A percentile compares a stretch with the other conserved stretches of the same genome.
phyloP scores from a whole-genome alignment of 2,113 vertebrate genomes.

The Cryptomyrus ogoouensis region DNA sequence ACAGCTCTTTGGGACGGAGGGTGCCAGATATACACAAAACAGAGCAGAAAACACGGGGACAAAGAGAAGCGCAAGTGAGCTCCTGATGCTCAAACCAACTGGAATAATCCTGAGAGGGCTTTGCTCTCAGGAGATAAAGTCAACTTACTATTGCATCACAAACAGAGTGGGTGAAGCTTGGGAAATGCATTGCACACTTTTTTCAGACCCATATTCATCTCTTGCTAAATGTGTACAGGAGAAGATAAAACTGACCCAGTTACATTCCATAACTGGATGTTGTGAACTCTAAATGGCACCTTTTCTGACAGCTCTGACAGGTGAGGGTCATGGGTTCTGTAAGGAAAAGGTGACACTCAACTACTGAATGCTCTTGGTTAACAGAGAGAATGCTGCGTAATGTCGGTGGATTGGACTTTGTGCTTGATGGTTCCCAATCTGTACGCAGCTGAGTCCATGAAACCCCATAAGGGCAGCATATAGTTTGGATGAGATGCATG shows the following conservation, averaged over 20 bases:
- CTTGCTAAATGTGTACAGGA: background rate
- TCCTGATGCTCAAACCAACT: background rate
- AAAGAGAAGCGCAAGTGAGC: too few relatives aligned
- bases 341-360: background rate
- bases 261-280: background rate
- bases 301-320: background rate
- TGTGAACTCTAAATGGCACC: background rate
- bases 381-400: background rate
- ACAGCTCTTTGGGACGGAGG: background rate
- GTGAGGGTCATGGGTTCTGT: background rate
- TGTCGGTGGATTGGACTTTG: background rate
- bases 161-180: background rate
- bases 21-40: background rate
- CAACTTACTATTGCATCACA: background rate
- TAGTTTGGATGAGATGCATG: background rate
- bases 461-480: background rate
- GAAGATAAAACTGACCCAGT: background rate
- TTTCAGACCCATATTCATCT: background rate
- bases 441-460: background rate
- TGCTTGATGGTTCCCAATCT: background rate
- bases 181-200: background rate
- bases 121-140: constrained; percentile 1
- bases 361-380: background rate
- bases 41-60: background rate
- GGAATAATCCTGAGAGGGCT: background rate